Base-by-base conservation (phyloP, 2,797 vertebrate genomes). In the Chaunax sp. region DNA sequence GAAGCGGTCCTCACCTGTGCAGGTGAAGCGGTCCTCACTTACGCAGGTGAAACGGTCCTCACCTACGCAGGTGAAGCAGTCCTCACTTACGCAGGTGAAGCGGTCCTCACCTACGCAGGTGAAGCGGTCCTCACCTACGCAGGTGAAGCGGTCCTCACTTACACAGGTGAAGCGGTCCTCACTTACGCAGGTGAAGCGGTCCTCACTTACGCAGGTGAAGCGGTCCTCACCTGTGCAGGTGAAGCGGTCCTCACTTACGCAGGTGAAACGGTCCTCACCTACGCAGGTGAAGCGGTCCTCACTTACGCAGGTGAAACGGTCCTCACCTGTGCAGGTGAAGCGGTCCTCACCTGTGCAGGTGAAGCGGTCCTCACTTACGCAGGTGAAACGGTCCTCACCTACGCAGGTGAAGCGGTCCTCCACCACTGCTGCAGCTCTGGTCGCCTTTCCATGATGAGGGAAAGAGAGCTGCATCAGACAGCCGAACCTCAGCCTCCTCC, bases 381-480 rank as follows among this genome's bases (percentile, higher is more conserved):
- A 7, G 22, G 14, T 13, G 22, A 2, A 15, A 2, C 16, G 0
- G 0, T 30, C 1, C 28, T 20, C 33, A 54, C 52, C 52, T 26
- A 35, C n/a, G 53, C 72, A 75, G 59, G 58, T 71, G 1, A 74
- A 61, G 33, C 72, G 53, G 45, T 93, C 93, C 66, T 95, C 87
- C 0, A 92, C 78, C 2, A 96, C 79, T 0, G 94, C 94, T 0
- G 87, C 75, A 19, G 95, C 96, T 55, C 83, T 89, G 58, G 84
- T 92, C 4, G 6, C 28, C 41, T 90, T 56, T 1, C 76, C 46
- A 0, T 94, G 92, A 1, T 15, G 62, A 6, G 92, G 94, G 73
- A 97, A 87, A 0, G 28, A 78, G 49, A 97, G 86, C 81, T 96
- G 92, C 54, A 95, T 56, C 46, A 95, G 28, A 55, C 96, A 96